Percentiles rank a stretch among this genome's conserved stretches.
Evolutionary conservation across 2,113 vertebrate species (phyloP).

Genomic region (Anarhynchus alexandrinus): DNA sequence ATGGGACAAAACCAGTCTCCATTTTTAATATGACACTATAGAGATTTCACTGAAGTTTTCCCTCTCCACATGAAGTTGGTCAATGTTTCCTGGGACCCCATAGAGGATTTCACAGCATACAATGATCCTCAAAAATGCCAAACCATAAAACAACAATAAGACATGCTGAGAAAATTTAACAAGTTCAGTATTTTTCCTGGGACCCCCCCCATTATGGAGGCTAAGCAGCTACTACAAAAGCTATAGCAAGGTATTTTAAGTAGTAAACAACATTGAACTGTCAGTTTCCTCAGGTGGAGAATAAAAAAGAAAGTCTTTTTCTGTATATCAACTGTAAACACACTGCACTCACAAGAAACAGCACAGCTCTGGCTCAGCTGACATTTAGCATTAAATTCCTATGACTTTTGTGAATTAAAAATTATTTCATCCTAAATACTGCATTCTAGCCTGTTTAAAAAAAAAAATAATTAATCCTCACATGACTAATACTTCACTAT

Average conservation of each 20-base stretch:
- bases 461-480: not conserved
- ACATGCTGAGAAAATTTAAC: not conserved
- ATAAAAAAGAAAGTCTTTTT: not conserved
- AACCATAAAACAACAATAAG: not conserved
- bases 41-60: not conserved
- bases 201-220: not conserved
- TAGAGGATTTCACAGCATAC: not conserved
- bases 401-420: not conserved
- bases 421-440: not conserved
- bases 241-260: not conserved
- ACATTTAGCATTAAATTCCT: not conserved
- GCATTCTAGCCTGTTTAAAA: not conserved
- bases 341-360: not conserved
- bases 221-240: not conserved
- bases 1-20: conserved; percentile 37
- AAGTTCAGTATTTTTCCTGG: not conserved
- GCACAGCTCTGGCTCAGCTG: not conserved
- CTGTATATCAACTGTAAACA: not conserved
- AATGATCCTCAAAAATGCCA: not conserved
- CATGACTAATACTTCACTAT: not conserved
- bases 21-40: not conserved
- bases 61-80: not conserved
- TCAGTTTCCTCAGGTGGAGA: not conserved
- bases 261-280: not conserved
- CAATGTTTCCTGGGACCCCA: not conserved